Evolutionary conservation across 2,888 invertebrate genomes (phyloP).

Genomic region (Chromoteleia sp.): DNA sequence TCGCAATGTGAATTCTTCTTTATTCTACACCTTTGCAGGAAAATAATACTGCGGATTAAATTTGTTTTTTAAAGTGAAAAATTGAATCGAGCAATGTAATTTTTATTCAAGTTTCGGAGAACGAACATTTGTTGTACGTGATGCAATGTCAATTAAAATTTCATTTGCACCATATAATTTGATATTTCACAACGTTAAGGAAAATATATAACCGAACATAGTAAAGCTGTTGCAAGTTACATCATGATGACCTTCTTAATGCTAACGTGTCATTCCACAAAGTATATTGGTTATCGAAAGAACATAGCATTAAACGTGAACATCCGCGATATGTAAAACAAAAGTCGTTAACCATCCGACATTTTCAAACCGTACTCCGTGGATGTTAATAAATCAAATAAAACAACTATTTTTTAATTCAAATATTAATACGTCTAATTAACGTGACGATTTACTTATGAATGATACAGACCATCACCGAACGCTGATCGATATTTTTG

Average conservation of each 20-base stretch:
- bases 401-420: neutral
- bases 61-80: neutral
- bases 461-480: too few species aligned
- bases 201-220: slow-evolving; percentile 29
- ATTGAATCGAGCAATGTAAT: neutral
- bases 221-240: slow-evolving; percentile 28
- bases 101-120: neutral
- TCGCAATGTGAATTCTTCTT: too few species aligned
- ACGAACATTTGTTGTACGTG: slow-evolving; percentile 10
- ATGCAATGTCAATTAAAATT: slow-evolving; percentile 16
- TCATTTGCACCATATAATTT: slow-evolving; percentile 19
- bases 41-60: neutral
- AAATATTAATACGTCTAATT: too few species aligned
- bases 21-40: too few species aligned
- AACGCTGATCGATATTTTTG: too few species aligned
- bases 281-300: slow-evolving; percentile 43
- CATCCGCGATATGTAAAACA: neutral
- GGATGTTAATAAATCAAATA: neutral
- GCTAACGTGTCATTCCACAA: slow-evolving; percentile 34
- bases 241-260: slow-evolving; percentile 48
- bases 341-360: too few species aligned
- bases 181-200: slow-evolving; percentile 44
- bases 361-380: neutral
- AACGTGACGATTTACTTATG: too few species aligned
- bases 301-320: slow-evolving; percentile 21